Evolutionary conservation across 2,888 invertebrate species (phyloP), one percentile per base, ranked within the genome.

Genomic region (Venustoraphidia nigricollis): DNA sequence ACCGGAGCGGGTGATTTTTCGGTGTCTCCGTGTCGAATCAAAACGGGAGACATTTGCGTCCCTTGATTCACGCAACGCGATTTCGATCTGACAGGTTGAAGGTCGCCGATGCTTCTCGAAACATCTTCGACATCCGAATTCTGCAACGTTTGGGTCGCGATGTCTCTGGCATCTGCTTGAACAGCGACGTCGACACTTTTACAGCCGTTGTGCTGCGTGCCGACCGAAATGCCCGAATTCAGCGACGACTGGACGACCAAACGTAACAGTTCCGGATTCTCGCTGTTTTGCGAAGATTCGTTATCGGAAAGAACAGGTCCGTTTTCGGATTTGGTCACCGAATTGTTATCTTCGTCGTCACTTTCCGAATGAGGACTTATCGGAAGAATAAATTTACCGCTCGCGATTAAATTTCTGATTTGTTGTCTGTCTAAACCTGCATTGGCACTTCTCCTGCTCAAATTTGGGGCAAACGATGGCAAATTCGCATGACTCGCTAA

Each of bases 151-250:
- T 69, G 69, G 11, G 61, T 62, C 11, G 66, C 67, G 43, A 75
- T 70, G 55, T 75, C 75, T 50, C 68, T 69, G 2, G 72, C 70
- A 58, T 73, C 73, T 1, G 75, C 71, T 57, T 75, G 75, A n/a
- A 75, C 73, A 9, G 73, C 75, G 9, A 75, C 73, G 54, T 75
- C 75, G 46, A 70, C 73, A 42, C 51, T 27, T 45, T 46, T 10
- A 50, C 52, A 37, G 53, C 43, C 41, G 17, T 44, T 54, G 56
- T 66, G 62, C 8, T 65, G 64, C 53, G 67, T 69, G 13, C 68
- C 67, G 1, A 64, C 65, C 1, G 72, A 72, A 35, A 66, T 58
- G 2, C 66, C 70, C 1, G 73, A 74, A 51, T 62, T 63, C 45
- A 66, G 64, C 1, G 69, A 69, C 50, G 62, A 72, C 45, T 66